These are phyloP conservation scores for Ailuropoda melanoleuca DNA, from an alignment of 2,113 vertebrate species.

Conservation along the genomic window DNA sequence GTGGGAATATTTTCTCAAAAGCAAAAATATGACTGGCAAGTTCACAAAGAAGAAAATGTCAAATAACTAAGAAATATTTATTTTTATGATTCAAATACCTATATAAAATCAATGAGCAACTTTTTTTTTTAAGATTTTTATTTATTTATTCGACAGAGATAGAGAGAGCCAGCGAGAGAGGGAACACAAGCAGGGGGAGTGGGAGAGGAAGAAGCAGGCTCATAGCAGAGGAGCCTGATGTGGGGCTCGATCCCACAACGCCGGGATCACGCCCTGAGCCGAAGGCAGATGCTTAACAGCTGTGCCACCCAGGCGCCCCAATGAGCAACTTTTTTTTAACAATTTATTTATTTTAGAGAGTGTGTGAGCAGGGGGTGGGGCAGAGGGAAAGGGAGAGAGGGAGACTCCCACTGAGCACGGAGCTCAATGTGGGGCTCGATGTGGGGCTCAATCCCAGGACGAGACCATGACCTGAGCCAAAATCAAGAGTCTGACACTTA, in stretches of 20 bases:
- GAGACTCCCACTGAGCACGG: background rate
- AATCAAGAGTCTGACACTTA: background rate
- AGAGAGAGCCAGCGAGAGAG: too few species aligned
- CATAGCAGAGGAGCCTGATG: too few species aligned
- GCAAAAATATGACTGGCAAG: background rate
- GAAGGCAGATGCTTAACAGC: too few species aligned
- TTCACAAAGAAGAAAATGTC: background rate
- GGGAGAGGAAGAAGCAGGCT: too few species aligned
- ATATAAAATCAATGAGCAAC: background rate
- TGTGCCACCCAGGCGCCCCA: too few species aligned
- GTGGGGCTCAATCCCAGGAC: background rate
- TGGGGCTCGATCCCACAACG: too few species aligned
- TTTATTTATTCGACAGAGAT: too few species aligned
- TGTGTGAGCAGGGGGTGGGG: background rate
- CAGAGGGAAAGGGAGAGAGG: background rate
- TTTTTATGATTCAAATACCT: background rate
- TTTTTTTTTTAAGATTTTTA: too few species aligned
- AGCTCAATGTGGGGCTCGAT: background rate
- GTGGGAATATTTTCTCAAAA: background rate
- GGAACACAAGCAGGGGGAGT: too few species aligned
- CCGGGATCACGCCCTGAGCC: too few species aligned
- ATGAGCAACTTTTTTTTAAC: background rate
- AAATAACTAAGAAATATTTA: background rate
- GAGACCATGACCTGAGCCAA: background rate
- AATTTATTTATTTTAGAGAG: background rate